Conservation (phyloP, 2,888 invertebrate genomes). For the Fragum whitleyi region DNA sequence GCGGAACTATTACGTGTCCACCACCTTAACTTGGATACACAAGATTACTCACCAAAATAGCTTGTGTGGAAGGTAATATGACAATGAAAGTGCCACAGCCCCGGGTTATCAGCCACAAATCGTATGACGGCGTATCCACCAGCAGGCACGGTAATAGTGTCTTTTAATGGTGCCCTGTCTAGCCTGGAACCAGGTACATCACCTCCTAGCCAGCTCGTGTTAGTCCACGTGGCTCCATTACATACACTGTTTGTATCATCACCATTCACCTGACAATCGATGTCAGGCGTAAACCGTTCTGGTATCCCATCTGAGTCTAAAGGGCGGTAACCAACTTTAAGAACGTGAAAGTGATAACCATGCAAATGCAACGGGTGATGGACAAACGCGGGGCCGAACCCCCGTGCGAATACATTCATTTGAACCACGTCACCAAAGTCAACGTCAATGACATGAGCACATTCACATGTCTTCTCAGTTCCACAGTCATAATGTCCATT, state of each 20-base stretch:
- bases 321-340: slow-evolving; percentile 35
- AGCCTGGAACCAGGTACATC: slow-evolving; percentile 29
- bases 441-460: slow-evolving; percentile 26
- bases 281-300: not conserved
- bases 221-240: slow-evolving; percentile 34
- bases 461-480: slow-evolving; percentile 34
- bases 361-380: slow-evolving; percentile 48
- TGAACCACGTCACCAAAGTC: slow-evolving; percentile 45
- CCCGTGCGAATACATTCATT: slow-evolving; percentile 30
- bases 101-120: slow-evolving; percentile 78
- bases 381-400: not conserved
- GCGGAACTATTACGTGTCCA: too few relatives aligned
- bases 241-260: slow-evolving; percentile 12
- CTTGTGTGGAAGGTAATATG: slow-evolving; percentile 73
- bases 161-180: slow-evolving; percentile 25
- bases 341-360: slow-evolving; percentile 42
- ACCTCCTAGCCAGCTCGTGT: slow-evolving; percentile 30
- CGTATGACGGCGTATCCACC: slow-evolving; percentile 79
- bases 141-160: slow-evolving; percentile 77
- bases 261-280: slow-evolving; percentile 23
- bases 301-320: not conserved
- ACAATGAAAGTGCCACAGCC: slow-evolving; percentile 79
- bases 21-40: too few relatives aligned
- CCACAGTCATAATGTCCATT: slow-evolving; percentile 20
- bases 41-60: not conserved